These are phyloP conservation scores for Andrena praecox DNA, from an alignment of 2,888 invertebrate species.

Conservation along the genomic window DNA sequence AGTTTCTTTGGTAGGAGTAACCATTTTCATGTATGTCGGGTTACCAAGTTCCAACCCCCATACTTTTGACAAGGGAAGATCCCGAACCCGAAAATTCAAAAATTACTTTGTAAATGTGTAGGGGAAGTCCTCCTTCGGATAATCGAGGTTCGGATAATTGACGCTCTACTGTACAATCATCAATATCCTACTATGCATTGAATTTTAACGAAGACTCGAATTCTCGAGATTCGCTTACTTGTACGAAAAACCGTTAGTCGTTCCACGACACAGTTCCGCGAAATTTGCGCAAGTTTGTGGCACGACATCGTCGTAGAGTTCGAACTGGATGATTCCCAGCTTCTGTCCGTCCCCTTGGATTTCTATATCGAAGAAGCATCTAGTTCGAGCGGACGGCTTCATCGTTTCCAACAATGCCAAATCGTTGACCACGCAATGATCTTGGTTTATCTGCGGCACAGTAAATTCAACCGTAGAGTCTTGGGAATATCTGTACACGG, in stretches of 20 bases:
- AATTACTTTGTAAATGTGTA: too few species aligned
- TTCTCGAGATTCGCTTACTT: conserved; percentile 85
- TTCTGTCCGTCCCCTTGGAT: conserved; percentile 70
- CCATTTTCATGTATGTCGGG: too few species aligned
- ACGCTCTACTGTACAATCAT: too few species aligned
- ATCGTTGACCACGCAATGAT: conserved; percentile 51
- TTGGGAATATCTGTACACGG: conserved; percentile 1
- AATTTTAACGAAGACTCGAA: not conserved
- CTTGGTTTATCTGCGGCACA: conserved; percentile 32
- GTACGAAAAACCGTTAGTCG: conserved; percentile 79
- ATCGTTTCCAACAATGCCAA: conserved; percentile 44
- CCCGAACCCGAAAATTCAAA: too few species aligned
- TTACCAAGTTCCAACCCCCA: too few species aligned
- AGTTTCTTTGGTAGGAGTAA: too few species aligned
- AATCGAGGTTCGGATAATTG: too few species aligned
- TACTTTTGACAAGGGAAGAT: too few species aligned
- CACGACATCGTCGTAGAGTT: conserved; percentile 81
- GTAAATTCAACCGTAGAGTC: not conserved
- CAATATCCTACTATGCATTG: not conserved
- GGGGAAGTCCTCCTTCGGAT: too few species aligned
- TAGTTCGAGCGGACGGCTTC: conserved; percentile 63
- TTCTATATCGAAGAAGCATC: conserved; percentile 82
- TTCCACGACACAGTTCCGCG: conserved; percentile 79
- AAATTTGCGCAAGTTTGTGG: conserved; percentile 83
- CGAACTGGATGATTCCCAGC: conserved; percentile 81